Base-by-base conservation (phyloP, 2,113 vertebrate species). In the Microcebus jonahi region DNA sequence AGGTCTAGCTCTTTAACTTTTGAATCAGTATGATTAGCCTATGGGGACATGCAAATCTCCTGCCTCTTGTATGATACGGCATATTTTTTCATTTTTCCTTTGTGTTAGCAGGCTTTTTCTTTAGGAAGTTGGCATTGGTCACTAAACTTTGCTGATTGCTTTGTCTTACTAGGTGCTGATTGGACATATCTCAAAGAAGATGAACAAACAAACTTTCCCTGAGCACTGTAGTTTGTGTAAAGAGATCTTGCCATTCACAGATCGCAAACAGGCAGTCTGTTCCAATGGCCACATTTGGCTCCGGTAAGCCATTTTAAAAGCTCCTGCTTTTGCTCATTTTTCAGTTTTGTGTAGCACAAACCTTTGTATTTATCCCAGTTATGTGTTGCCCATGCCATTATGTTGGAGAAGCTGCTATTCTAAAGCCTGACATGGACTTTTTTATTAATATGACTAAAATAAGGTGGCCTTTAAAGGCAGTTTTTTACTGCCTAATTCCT, bases 231-330 rank as follows among this genome's bases (percentile, higher is more conserved):
- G 99, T 59, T 79, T 99, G 98, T 99, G 99, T 96, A 99, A 99
- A 93, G 99, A 99, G 93, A 98, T 99, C 97, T 95, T 99, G 97
- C 99, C 99, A 0, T 99, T 99, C 98, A 99, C 99, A 0, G 99
- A 99, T 96, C 98, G 99, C 97, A 99, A 99, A 25, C 99, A 99
- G 96, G 98, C 99, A 0, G 97, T 98, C 50, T 99, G 99, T 96
- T 97, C 99, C 98, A 99, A 99, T 0, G 99, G 99, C 55, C 99
- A 99, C 98, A 98, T 99, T 25, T 99, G 99, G 99, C 99, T 99
- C 98, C 99, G 99, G 99, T 99, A 98, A 96, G 48, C 4, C 21
- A 0, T 14, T 23, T 36, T 57, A 23, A 12, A 12, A 45, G 23
- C 17, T 5, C 34, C 61, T 12, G 83, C 45, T 53, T 17, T 10